These are phyloP conservation scores for Ischnura elegans DNA, from an alignment of 2,888 invertebrate genomes.

Conservation along the genomic window DNA sequence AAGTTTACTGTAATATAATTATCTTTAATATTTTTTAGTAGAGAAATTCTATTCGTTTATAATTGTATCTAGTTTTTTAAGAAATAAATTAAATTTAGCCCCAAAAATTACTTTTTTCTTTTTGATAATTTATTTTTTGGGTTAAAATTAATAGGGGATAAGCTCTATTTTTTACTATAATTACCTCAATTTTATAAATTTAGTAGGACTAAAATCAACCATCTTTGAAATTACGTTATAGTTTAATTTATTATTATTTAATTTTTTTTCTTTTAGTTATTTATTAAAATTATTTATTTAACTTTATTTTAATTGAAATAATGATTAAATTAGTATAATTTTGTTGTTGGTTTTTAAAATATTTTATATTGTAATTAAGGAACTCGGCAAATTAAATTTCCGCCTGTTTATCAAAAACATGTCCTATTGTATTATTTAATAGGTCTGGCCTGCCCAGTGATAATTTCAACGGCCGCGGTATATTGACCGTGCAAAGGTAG, in stretches of 20 bases:
- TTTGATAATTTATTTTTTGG: slow-evolving; percentile 70
- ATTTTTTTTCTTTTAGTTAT: slow-evolving; percentile 75
- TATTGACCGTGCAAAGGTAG: slow-evolving; percentile 89
- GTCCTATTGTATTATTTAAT: slow-evolving; percentile 83
- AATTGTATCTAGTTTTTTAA: slow-evolving; percentile 85
- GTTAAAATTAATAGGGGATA: slow-evolving; percentile 81
- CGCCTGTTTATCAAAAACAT: slow-evolving; percentile 90
- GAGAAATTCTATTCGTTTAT: slow-evolving; percentile 85
- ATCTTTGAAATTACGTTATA: slow-evolving; percentile 78
- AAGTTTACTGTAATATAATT: slow-evolving; percentile 82
- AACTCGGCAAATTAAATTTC: slow-evolving; percentile 84
- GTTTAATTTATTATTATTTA: slow-evolving; percentile 79
- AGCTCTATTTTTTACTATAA: slow-evolving; percentile 78
- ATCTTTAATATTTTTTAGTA: slow-evolving; percentile 83
- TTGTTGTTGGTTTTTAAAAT: slow-evolving; percentile 75
- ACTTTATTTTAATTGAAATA: slow-evolving; percentile 77
- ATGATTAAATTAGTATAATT: slow-evolving; percentile 69
- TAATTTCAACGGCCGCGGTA: slow-evolving; percentile 87
- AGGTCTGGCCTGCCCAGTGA: slow-evolving; percentile 88
- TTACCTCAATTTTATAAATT: slow-evolving; percentile 73
- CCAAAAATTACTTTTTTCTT: slow-evolving; percentile 69
- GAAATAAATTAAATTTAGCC: slow-evolving; percentile 81
- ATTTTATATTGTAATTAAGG: slow-evolving; percentile 77
- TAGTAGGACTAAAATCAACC: slow-evolving; percentile 82
- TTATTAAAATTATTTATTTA: slow-evolving; percentile 77